Percentiles rank a stretch among this genome's conserved stretches.
These are phyloP conservation scores for Nymphalis urticae DNA, from an alignment of 2,888 invertebrate genomes.

Conservation along the genomic window DNA sequence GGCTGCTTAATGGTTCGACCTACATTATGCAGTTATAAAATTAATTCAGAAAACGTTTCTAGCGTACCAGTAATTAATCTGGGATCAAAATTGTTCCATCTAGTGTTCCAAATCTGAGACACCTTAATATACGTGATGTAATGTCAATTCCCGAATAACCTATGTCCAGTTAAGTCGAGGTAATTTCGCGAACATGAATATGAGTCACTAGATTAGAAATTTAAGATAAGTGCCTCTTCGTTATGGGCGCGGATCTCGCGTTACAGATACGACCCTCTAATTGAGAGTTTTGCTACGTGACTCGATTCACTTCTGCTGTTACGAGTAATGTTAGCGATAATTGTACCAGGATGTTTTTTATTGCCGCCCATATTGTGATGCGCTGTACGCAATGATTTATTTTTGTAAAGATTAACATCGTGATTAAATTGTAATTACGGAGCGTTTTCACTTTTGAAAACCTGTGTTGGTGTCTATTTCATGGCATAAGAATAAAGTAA, in stretches of 20 bases:
- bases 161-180: slow-evolving; percentile 39
- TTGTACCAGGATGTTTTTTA: slow-evolving; percentile 42
- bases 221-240: slow-evolving; percentile 66
- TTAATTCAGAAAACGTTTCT: background rate
- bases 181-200: slow-evolving; percentile 61
- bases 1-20: slow-evolving; percentile 3
- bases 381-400: slow-evolving; percentile 24
- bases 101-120: background rate
- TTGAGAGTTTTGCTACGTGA: slow-evolving; percentile 65
- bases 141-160: slow-evolving; percentile 13
- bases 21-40: background rate
- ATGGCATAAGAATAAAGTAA: background rate
- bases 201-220: slow-evolving; percentile 73
- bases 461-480: background rate
- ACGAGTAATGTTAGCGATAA: slow-evolving; percentile 43
- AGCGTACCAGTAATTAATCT: slow-evolving; percentile 1
- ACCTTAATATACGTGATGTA: slow-evolving; percentile 38
- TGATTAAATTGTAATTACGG: slow-evolving; percentile 1
- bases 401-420: slow-evolving; percentile 21
- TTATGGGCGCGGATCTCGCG: slow-evolving; percentile 68
- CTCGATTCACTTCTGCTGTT: slow-evolving; percentile 54
- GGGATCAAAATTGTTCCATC: background rate
- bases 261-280: slow-evolving; percentile 63
- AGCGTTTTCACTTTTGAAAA: background rate
- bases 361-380: slow-evolving; percentile 33